These are phyloP conservation scores for Trichonephila inaurata DNA, from an alignment of 1,140 invertebrate genomes.

Conservation along the genomic window DNA sequence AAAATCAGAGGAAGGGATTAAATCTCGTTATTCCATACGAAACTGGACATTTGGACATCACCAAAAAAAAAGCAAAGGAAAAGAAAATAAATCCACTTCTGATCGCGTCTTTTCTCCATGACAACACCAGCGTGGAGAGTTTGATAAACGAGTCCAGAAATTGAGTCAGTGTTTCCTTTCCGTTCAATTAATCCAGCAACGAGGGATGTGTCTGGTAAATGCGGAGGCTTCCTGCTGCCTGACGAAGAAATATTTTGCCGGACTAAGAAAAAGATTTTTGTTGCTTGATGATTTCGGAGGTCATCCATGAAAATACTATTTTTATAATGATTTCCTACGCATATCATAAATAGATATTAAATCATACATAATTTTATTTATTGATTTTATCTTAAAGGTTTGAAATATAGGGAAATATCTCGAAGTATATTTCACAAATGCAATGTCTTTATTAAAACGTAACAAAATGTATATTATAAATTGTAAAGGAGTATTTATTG, in stretches of 20 bases:
- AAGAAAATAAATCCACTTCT: background rate
- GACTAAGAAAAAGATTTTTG: too few species aligned
- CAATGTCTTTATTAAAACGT: too few species aligned
- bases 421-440: too few species aligned
- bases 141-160: conserved; percentile 54
- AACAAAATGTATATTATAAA: too few species aligned
- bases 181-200: conserved; percentile 49
- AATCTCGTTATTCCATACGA: background rate
- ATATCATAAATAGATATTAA: too few species aligned
- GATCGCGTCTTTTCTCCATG: background rate
- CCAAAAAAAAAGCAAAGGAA: background rate
- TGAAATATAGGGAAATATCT: too few species aligned
- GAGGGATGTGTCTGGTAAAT: conserved; percentile 17
- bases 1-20: background rate
- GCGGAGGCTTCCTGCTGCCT: background rate
- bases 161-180: conserved; percentile 51
- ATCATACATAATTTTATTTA: too few species aligned
- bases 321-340: background rate
- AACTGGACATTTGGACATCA: background rate
- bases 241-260: background rate
- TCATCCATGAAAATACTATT: background rate
- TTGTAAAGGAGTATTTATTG: too few species aligned
- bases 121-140: background rate
- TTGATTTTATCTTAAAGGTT: too few species aligned
- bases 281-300: background rate